Evolutionary conservation across 2,113 vertebrate species (phyloP), one percentile per base, ranked within the genome.

Genomic region (Oxyruncus cristatus): DNA sequence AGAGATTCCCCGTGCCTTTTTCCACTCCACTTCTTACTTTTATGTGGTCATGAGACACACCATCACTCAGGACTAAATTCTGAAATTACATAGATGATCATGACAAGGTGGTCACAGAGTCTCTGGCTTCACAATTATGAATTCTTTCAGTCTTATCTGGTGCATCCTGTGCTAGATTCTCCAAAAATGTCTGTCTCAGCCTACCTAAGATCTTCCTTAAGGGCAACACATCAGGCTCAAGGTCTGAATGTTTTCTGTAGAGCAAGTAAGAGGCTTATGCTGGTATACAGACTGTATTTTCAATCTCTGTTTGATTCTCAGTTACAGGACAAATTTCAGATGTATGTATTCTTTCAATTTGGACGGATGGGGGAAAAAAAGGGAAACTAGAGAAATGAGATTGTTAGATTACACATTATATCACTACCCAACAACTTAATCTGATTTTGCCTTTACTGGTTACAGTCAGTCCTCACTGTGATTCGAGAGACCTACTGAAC

Each of bases 341-440:
- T 27, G 5, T 27, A 70, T 6, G 33, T 6, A 39, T 66, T 65
- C 18, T 50, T 50, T 52, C 90, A 62, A 66, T 46, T 9, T 92
- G 46, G 12, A 70, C 22, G 18, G 3, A 83, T 15, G 9, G 8
- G 26, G 33, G 24, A 19, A 14, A 80, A 82, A 92, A 95, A 89
- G n/a, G 71, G 71, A 93, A 96, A 88, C 41, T 44, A 92, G n/a
- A 93, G 18, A 90, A 90, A 76, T 73, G 32, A 65, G 53, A 83
- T 88, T 47, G 87, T 61, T 90, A 78, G 47, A 82, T 82, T 90
- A 83, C 76, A 32, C 28, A 27, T 62, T 85, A 42, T 83, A 88
- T 68, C 14, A 21, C 67, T 53, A 83, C 32, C 53, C 37, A 83
- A 85, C 55, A 92, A 46, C 18, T 67, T 96, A 93, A 91, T 73